A percentile compares a stretch with the other conserved stretches of the same genome.
phyloP scores from a whole-genome alignment of 92 coral and sea anemone genomes.

The Palythoa heliodiscus region DNA sequence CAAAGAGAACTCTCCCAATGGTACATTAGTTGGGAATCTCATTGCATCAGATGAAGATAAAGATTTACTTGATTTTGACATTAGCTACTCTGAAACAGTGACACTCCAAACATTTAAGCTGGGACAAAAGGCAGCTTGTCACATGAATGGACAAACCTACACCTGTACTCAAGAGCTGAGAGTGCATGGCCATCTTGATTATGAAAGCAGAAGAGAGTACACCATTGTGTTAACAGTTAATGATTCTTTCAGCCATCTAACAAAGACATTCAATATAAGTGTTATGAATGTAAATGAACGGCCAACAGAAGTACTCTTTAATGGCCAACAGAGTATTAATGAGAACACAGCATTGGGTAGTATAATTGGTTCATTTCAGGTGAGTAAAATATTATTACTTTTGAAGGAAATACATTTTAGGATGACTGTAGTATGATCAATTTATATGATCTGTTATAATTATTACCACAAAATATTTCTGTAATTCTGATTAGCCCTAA shows the following conservation, averaged over 20 bases:
- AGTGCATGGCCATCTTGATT: conserved; percentile 76
- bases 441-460: no score
- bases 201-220: conserved; percentile 61
- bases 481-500: no score
- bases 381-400: conserved; percentile 36
- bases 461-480: no score
- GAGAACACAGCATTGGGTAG: conserved; percentile 76
- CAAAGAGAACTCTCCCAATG: conserved; percentile 62
- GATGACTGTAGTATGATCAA: no score
- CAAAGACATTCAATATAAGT: conserved; percentile 58
- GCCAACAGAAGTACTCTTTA: conserved; percentile 68
- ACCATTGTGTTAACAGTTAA: conserved; percentile 64
- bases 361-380: conserved; percentile 78
- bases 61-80: conserved; percentile 69
- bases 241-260: conserved; percentile 65
- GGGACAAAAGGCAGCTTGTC: conserved; percentile 37
- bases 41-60: conserved; percentile 82
- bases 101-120: conserved; percentile 67
- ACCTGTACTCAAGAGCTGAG: conserved; percentile 64
- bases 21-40: conserved; percentile 67
- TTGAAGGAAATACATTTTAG: no score
- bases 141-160: conserved; percentile 48
- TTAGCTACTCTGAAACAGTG: conserved; percentile 62
- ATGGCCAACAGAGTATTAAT: conserved; percentile 57
- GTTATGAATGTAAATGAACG: conserved; percentile 78